Base-by-base conservation (phyloP, 2,888 invertebrate species). In the Ennomos erosarius region DNA sequence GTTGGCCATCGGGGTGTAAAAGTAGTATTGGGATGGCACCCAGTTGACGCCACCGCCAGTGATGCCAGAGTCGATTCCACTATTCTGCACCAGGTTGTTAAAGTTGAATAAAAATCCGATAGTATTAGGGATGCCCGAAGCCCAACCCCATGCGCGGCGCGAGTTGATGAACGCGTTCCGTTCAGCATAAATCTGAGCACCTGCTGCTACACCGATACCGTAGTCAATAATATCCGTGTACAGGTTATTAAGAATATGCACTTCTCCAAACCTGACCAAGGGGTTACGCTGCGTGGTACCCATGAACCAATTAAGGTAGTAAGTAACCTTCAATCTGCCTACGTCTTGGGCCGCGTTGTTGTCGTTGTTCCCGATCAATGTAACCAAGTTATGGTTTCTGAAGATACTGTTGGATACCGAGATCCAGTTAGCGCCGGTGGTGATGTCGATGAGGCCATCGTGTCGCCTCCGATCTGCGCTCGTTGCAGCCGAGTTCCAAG, bases 341-440 rank as follows among this genome's bases (percentile, higher is more conserved):
- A n/a, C n/a, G 10, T 66, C 66, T 38, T 55, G 42, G 3, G 34
- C 36, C 0, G 13, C 56, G 45, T 52, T 59, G 52, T 47, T 56
- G 37, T 63, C 63, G 4, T n/a, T 37, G 52, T 57, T 56, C 11
- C 66, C 66, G 8, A 63, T 46, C 13, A 66, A 16, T n/a, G 38
- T 59, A 11, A 55, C 55, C 0, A 49, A 40, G 42, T 62, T 49
- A 46, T 63, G 63, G 35, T 66, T 66, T n/a, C 66, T 61, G 53
- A 66, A 66, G 35, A 66, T 55, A 39, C 39, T 63, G 55, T 66
- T 57, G 9, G 66, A 66, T n/a, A 66, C 45, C 1, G 66, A 47
- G 37, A 66, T 47, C 16, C 38, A 61, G 53, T 55, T 62, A 10
- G 66, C 45, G 11, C 52, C 63, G 10, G 55, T 38, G 10, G 26